These are phyloP conservation scores for Podiceps cristatus DNA, from an alignment of 2,113 vertebrate genomes.

Conservation along the genomic window DNA sequence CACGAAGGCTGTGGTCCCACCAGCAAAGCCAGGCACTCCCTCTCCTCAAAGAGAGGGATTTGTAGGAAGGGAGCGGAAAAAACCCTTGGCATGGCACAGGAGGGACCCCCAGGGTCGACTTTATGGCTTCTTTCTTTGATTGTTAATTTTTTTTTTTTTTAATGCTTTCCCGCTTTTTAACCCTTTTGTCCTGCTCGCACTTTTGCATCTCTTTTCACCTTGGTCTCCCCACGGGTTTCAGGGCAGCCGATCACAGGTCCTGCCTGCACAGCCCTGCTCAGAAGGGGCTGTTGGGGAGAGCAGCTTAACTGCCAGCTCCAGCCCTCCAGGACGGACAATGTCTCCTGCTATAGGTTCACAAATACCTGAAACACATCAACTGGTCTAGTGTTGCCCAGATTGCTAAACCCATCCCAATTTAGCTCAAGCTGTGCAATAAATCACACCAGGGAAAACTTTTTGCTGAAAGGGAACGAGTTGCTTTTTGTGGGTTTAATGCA, in stretches of 20 bases:
- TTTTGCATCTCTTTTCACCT: background rate
- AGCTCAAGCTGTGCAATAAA: background rate
- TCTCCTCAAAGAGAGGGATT: background rate
- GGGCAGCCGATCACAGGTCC: no score
- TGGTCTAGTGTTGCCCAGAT: background rate
- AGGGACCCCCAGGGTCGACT: background rate
- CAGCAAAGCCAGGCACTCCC: background rate
- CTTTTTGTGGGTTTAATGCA: background rate
- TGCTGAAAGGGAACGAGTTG: background rate
- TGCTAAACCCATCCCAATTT: background rate
- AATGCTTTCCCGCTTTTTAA: background rate
- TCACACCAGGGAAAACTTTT: background rate
- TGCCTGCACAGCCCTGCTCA: background rate
- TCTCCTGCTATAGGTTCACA: background rate
- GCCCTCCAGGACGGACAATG: fast-evolving
- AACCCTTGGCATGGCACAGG: background rate
- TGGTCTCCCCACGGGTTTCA: background rate
- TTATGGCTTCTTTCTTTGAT: background rate
- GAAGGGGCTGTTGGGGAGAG: background rate
- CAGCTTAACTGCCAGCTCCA: background rate
- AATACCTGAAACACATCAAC: background rate
- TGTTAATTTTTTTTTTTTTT: background rate
- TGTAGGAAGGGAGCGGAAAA: background rate
- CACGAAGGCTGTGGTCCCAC: background rate
- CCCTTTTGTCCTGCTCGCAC: background rate